These are phyloP conservation scores for Lepidocyrtoides sp. DNA, from an alignment of 2,888 invertebrate species.

Conservation along the genomic window DNA sequence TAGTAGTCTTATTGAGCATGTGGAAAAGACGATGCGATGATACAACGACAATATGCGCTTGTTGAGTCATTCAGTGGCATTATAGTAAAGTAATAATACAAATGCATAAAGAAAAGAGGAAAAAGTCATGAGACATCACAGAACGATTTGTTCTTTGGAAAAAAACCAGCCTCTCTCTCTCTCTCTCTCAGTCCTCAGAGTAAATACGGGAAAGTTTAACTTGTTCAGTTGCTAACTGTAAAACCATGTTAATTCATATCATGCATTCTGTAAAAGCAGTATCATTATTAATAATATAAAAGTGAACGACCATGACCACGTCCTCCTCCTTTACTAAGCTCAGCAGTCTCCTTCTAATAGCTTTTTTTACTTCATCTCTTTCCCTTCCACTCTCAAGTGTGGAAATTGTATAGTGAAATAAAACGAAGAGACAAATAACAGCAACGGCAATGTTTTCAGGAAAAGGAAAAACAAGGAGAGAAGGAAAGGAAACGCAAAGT, in stretches of 20 bases:
- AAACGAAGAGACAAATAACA: neutral
- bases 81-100: neutral
- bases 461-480: neutral
- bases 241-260: slow-evolving; percentile 71
- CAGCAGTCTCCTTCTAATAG: slow-evolving; percentile 67
- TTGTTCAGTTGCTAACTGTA: slow-evolving; percentile 30
- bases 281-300: slow-evolving; percentile 76
- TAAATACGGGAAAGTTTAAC: neutral
- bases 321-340: slow-evolving; percentile 13
- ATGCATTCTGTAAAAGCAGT: slow-evolving; percentile 52
- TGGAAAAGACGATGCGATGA: neutral
- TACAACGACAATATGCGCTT: neutral
- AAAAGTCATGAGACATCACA: neutral
- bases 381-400: neutral
- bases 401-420: slow-evolving; percentile 1
- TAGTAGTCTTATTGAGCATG: neutral
- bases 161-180: too few relatives aligned
- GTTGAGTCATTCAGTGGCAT: neutral
- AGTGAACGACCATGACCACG: slow-evolving; percentile 74
- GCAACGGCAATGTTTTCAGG: neutral
- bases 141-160: neutral
- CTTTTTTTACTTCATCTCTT: slow-evolving; percentile 37
- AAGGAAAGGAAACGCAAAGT: too few relatives aligned
- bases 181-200: neutral
- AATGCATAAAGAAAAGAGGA: neutral